These are phyloP conservation scores for Thalassaphorura encarpata DNA, from an alignment of 1,140 invertebrate species.

Conservation along the genomic window DNA sequence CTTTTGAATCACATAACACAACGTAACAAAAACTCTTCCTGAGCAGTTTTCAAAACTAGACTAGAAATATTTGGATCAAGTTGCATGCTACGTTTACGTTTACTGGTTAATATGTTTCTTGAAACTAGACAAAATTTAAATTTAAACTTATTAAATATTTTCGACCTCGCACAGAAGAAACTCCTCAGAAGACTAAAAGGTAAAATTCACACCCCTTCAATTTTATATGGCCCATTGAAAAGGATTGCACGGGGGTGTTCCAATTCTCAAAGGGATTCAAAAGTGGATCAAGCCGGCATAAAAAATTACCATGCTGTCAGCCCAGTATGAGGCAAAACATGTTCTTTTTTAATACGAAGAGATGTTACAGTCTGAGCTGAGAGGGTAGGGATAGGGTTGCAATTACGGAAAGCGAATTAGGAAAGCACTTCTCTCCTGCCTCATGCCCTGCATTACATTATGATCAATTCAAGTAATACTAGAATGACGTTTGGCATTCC, in stretches of 20 bases:
- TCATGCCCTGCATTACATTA: no score
- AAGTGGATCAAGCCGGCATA: constrained; percentile 29
- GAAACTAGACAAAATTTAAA: neutral
- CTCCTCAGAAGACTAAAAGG: constrained; percentile 15
- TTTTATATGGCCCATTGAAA: constrained; percentile 17
- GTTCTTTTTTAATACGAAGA: neutral
- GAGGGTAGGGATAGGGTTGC: no score
- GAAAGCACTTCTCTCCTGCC: no score
- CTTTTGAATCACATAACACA: neutral
- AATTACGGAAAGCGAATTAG: no score
- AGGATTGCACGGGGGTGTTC: constrained; percentile 16
- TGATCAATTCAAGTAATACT: no score
- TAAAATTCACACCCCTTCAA: constrained; percentile 15
- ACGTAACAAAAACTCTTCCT: no score
- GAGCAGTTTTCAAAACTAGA: neutral
- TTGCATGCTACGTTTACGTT: neutral
- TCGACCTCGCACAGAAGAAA: neutral
- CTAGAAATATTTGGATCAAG: neutral
- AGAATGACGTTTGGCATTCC: no score
- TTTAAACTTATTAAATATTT: neutral
- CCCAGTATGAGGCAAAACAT: neutral
- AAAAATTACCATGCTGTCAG: no score
- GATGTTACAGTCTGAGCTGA: no score
- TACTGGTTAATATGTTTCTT: neutral
- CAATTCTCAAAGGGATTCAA: constrained; percentile 15